Conservation (phyloP, 2,113 vertebrate genomes). For the Nesoenas mayeri region DNA sequence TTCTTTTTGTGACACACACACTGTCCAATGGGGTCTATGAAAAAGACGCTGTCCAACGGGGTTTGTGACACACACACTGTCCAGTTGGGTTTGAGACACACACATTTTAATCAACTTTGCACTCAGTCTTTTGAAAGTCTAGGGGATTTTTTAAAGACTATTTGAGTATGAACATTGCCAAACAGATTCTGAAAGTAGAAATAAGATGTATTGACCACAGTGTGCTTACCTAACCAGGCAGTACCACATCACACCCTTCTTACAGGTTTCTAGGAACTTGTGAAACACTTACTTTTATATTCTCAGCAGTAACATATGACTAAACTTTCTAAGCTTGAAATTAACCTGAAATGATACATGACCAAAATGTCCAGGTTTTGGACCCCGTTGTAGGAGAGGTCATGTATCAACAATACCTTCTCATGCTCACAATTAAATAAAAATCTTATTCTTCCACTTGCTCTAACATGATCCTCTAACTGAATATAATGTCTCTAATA, state of each 20-base stretch:
- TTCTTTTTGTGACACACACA: no score
- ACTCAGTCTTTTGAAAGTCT: neutral
- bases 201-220: neutral
- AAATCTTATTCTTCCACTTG: neutral
- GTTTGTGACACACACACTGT: no score
- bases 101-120: neutral
- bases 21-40: no score
- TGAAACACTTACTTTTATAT: neutral
- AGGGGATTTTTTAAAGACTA: neutral
- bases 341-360: neutral
- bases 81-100: no score
- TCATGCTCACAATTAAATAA: neutral
- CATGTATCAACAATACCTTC: neutral
- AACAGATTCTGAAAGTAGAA: neutral
- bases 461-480: neutral
- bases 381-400: neutral
- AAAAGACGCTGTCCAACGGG: no score
- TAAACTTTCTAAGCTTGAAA: neutral
- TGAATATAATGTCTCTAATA: neutral
- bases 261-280: neutral
- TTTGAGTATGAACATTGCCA: neutral
- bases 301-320: neutral
- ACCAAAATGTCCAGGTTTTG: neutral
- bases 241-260: neutral
- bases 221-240: neutral